Conservation (phyloP, 2,113 vertebrate genomes). For the Tinamus guttatus region DNA sequence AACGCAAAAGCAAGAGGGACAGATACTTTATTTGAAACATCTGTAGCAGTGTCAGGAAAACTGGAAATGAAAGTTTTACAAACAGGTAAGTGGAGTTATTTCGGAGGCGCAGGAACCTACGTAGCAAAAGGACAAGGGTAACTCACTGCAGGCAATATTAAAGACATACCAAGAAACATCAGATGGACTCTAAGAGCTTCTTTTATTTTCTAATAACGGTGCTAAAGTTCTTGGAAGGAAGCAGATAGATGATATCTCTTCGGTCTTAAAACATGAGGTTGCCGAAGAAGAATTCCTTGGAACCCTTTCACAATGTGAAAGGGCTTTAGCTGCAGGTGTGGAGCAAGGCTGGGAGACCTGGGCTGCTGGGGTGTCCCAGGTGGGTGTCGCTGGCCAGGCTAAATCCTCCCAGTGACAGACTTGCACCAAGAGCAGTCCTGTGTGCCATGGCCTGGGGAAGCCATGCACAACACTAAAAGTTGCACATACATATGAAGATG, state of each 20-base stretch:
- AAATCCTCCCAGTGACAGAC: slow-evolving; percentile 33
- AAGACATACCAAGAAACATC: not conserved
- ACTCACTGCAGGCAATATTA: not conserved
- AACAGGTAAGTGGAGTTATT: not conserved
- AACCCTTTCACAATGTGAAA: not conserved
- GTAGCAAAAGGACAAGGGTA: not conserved
- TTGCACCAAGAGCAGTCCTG: slow-evolving; percentile 27
- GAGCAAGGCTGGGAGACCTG: not conserved
- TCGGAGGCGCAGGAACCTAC: not conserved
- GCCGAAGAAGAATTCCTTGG: not conserved
- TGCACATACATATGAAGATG: not conserved
- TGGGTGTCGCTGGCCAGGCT: not conserved
- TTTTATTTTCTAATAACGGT: not conserved
- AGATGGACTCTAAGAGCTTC: not conserved
- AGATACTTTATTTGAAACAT: not conserved
- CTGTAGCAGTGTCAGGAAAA: not conserved
- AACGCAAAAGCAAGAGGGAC: not conserved
- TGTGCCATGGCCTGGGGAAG: slow-evolving; percentile 1
- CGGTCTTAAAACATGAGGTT: not conserved
- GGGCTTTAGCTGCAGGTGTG: not conserved
- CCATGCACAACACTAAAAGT: slow-evolving; percentile 25
- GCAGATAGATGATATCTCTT: not conserved
- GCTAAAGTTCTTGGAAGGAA: not conserved
- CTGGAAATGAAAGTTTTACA: not conserved
- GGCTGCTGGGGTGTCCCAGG: not conserved